Conservation (phyloP, 2,113 vertebrate genomes). For the Lucifuga dentata region DNA sequence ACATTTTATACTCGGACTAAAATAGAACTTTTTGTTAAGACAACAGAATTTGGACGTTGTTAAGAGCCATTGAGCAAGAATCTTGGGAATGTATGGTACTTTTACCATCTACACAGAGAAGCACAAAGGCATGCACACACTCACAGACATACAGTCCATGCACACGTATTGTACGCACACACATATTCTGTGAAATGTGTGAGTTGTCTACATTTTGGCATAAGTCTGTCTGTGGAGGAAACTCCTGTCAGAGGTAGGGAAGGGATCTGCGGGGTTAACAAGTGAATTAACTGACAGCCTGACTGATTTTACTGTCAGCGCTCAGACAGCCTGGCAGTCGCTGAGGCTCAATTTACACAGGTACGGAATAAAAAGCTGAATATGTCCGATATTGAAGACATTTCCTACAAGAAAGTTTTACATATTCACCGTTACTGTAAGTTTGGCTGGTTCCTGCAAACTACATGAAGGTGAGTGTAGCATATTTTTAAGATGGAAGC, state of each 20-base stretch:
- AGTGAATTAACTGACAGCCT: conserved; percentile 62
- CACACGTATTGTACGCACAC: conserved; percentile 23
- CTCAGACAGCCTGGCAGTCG: conserved; percentile 32
- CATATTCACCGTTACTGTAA: conserved; percentile 11
- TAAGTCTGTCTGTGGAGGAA: conserved; percentile 31
- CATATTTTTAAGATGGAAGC: conserved; percentile 39
- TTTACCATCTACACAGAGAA: conserved; percentile 14
- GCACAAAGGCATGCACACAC: not conserved
- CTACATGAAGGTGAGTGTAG: conserved; percentile 2
- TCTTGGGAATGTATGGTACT: conserved; percentile 13
- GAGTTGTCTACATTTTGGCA: not conserved
- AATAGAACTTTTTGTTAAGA: conserved; percentile 20
- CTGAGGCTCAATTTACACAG: conserved; percentile 20
- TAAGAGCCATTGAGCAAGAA: conserved; percentile 14
- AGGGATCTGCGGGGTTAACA: conserved; percentile 49
- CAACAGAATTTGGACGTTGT: conserved; percentile 25
- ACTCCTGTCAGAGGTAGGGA: conserved; percentile 52
- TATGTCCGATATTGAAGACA: conserved; percentile 6
- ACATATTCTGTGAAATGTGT: conserved; percentile 37
- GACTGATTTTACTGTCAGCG: conserved; percentile 50
- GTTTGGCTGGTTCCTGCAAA: conserved; percentile 24
- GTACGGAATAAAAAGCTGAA: conserved; percentile 21
- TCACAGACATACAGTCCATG: conserved; percentile 1
- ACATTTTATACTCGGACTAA: conserved; percentile 43
- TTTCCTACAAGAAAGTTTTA: conserved; percentile 19